A percentile compares a stretch with the other conserved stretches of the same genome.
Conservation (phyloP, 2,888 invertebrate species). For the Plagodis dolabraria region DNA sequence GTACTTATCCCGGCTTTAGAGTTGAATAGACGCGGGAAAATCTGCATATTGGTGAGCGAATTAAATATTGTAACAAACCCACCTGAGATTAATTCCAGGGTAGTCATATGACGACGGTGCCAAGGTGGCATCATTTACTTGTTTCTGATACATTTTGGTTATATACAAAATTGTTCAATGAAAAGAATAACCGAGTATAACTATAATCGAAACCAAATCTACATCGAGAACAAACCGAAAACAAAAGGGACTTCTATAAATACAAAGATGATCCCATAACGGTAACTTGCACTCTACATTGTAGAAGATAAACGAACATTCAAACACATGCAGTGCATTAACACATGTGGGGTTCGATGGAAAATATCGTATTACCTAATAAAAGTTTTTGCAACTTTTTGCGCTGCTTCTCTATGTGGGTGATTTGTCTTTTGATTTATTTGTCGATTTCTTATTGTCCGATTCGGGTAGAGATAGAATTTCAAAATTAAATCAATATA, state of each 20-base stretch:
- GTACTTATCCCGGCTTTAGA: too few relatives aligned
- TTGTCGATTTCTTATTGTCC: slow-evolving; percentile 26
- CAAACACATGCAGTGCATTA: slow-evolving; percentile 66
- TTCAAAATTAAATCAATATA: not conserved
- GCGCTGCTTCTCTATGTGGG: slow-evolving; percentile 45
- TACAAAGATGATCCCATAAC: slow-evolving; percentile 47
- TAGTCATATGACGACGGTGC: too few relatives aligned
- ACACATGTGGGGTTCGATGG: slow-evolving; percentile 58
- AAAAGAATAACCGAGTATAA: not conserved
- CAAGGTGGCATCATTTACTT: too few relatives aligned
- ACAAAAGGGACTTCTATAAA: slow-evolving; percentile 59
- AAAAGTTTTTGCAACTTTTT: slow-evolving; percentile 56
- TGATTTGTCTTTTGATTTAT: slow-evolving; percentile 48
- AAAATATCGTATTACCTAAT: slow-evolving; percentile 65
- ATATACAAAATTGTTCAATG: too few relatives aligned
- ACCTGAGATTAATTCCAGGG: too few relatives aligned
- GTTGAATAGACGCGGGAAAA: too few relatives aligned
- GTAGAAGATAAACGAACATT: slow-evolving; percentile 49
- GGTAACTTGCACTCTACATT: slow-evolving; percentile 47
- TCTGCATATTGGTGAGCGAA: too few relatives aligned
- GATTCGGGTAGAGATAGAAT: slow-evolving; percentile 24
- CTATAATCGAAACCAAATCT: slow-evolving; percentile 25
- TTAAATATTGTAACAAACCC: too few relatives aligned
- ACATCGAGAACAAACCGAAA: slow-evolving; percentile 44
- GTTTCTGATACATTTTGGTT: too few relatives aligned